Conservation (phyloP, 2,888 invertebrate species). For the Cabera pusaria region DNA sequence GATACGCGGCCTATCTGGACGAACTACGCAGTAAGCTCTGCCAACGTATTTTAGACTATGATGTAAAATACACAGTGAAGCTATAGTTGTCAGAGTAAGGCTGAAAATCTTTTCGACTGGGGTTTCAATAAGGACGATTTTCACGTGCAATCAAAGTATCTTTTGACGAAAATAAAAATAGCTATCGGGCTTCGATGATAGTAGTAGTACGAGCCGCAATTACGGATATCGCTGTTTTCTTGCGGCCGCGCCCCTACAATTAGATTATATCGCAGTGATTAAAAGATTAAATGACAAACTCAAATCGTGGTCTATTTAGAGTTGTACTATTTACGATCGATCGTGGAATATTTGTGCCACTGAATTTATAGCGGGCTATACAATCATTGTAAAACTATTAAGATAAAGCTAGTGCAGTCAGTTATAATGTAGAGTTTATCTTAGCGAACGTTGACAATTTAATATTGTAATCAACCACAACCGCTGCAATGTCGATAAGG, state of each 20-base stretch:
- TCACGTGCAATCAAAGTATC: too few relatives aligned
- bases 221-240: constrained; percentile 32
- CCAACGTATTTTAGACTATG: constrained; percentile 30
- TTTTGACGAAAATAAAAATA: constrained; percentile 41
- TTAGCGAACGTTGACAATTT: constrained; percentile 44
- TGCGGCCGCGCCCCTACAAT: constrained; percentile 66
- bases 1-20: constrained; percentile 37
- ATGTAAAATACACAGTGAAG: constrained; percentile 8
- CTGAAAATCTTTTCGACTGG: constrained; percentile 10
- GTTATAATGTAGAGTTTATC: constrained; percentile 12
- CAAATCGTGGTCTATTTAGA: constrained; percentile 43
- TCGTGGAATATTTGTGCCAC: constrained; percentile 44
- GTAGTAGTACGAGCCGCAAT: constrained; percentile 39
- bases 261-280: constrained; percentile 61
- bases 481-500: too few relatives aligned
- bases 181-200: constrained; percentile 46
- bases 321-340: constrained; percentile 33
- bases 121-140: too few relatives aligned
- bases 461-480: constrained; percentile 43
- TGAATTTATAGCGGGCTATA: constrained; percentile 38
- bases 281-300: constrained; percentile 49
- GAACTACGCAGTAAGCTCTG: constrained; percentile 51
- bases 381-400: too few relatives aligned
- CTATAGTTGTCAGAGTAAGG: constrained; percentile 15
- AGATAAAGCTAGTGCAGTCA: constrained; percentile 3